Conservation (phyloP, 2,797 vertebrate species). For the Spinibarbus caldwelli region DNA sequence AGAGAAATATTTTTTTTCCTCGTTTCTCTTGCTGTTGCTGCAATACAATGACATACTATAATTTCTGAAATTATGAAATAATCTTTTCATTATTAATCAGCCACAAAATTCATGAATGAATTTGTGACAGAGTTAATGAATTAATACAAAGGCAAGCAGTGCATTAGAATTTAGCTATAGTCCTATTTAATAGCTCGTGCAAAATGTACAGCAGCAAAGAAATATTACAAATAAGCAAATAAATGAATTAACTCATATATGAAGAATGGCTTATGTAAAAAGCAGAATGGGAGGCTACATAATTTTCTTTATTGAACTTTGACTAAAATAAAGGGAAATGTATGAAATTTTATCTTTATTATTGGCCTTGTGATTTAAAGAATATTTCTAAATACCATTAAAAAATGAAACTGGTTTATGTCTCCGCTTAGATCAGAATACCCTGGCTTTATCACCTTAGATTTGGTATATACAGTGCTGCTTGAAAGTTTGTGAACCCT, state of each 20-base stretch:
- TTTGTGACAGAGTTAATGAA: not conserved
- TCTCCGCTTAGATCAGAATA: not conserved
- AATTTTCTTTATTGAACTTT: not conserved
- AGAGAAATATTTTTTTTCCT: not conserved
- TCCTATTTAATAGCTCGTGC: not conserved
- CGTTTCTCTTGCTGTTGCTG: constrained; percentile 21
- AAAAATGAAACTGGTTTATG: not conserved
- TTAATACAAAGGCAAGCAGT: not conserved
- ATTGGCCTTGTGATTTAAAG: not conserved
- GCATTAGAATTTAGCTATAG: not conserved
- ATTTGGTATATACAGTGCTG: no score
- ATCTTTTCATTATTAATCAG: not conserved
- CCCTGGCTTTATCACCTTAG: no score
- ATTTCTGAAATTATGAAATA: constrained; percentile 16
- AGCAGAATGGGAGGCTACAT: not conserved
- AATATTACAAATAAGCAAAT: not conserved
- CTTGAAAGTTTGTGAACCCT: no score
- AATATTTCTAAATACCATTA: not conserved
- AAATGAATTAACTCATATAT: not conserved
- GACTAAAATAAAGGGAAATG: not conserved
- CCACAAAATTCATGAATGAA: not conserved
- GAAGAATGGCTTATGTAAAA: not conserved
- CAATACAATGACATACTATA: constrained; percentile 22
- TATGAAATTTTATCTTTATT: not conserved
- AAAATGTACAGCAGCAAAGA: not conserved